Conservation (phyloP, 1,140 invertebrate species). For the Drosophila aff. region DNA sequence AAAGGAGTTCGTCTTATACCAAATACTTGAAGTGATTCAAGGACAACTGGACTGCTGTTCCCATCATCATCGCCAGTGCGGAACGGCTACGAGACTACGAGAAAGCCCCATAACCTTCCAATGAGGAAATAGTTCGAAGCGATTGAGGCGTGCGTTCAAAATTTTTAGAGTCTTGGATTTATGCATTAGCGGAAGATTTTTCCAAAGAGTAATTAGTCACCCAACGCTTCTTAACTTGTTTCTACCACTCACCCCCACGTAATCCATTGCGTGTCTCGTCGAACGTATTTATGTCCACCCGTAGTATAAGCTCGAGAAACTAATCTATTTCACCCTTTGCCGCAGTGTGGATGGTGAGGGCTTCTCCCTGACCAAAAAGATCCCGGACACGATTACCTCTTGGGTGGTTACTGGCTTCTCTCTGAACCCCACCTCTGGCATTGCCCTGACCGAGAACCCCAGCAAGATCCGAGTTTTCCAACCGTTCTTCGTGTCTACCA, state of each 20-base stretch:
- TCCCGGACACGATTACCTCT: slow-evolving; percentile 96
- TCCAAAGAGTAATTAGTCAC: slow-evolving; percentile 23
- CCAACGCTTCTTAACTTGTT: slow-evolving; percentile 18
- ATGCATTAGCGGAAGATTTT: slow-evolving; percentile 17
- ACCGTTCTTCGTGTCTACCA: slow-evolving; percentile 94
- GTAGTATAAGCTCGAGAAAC: neutral
- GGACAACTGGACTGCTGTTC: neutral
- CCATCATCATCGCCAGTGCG: too few relatives aligned
- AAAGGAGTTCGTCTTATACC: slow-evolving; percentile 1
- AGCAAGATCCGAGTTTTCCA: slow-evolving; percentile 94
- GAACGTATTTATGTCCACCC: neutral
- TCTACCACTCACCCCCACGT: slow-evolving; percentile 12
- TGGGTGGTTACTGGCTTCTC: slow-evolving; percentile 98
- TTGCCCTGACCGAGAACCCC: slow-evolving; percentile 92
- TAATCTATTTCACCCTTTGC: neutral
- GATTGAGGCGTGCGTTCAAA: neutral
- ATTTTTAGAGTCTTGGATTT: slow-evolving; percentile 32
- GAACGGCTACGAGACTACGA: too few relatives aligned
- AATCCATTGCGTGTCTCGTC: slow-evolving; percentile 1
- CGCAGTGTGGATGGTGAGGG: slow-evolving; percentile 29
- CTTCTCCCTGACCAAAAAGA: slow-evolving; percentile 85
- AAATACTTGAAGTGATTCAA: slow-evolving; percentile 20
- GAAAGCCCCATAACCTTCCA: too few relatives aligned
- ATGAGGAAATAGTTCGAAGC: too few relatives aligned
- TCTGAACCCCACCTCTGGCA: slow-evolving; percentile 92